These are phyloP conservation scores for Sylvilagus bachmani DNA, from an alignment of 2,113 vertebrate species.

Conservation along the genomic window DNA sequence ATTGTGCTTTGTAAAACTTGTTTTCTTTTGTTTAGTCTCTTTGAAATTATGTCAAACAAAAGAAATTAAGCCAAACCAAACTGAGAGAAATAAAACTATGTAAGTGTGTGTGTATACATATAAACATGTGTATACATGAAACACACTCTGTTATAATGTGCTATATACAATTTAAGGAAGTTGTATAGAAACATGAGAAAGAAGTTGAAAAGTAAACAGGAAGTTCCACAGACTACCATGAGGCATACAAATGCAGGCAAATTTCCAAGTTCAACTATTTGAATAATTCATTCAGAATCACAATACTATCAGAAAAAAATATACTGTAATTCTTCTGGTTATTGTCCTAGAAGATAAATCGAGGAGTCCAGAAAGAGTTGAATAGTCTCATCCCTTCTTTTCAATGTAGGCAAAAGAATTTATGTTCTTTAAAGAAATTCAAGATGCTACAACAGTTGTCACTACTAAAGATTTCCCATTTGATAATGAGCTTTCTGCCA, in stretches of 20 bases:
- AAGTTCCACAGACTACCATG: conserved; percentile 54
- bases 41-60: conserved; percentile 55
- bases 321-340: conserved; percentile 29
- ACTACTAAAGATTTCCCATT: conserved; percentile 56
- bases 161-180: conserved; percentile 60
- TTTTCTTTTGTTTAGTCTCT: conserved; percentile 43
- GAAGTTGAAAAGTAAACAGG: conserved; percentile 66
- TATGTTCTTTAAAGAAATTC: conserved; percentile 69
- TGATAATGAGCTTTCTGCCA: conserved; percentile 57
- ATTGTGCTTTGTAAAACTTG: conserved; percentile 10
- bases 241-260: not conserved
- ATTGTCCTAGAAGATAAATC: not conserved
- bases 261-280: conserved; percentile 53
- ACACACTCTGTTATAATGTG: not conserved
- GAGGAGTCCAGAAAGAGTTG: not conserved
- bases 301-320: conserved; percentile 52
- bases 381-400: conserved; percentile 44
- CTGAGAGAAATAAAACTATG: conserved; percentile 3
- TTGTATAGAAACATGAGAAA: conserved; percentile 50
- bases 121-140: not conserved
- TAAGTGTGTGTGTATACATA: not conserved
- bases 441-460: not conserved
- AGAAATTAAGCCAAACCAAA: conserved; percentile 54
- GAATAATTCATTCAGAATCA: conserved; percentile 58
- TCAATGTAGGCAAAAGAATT: conserved; percentile 18